A percentile compares a stretch with the other conserved stretches of the same genome.
These are phyloP conservation scores for Spodoptera picta DNA, from an alignment of 2,888 invertebrate species.

Conservation along the genomic window DNA sequence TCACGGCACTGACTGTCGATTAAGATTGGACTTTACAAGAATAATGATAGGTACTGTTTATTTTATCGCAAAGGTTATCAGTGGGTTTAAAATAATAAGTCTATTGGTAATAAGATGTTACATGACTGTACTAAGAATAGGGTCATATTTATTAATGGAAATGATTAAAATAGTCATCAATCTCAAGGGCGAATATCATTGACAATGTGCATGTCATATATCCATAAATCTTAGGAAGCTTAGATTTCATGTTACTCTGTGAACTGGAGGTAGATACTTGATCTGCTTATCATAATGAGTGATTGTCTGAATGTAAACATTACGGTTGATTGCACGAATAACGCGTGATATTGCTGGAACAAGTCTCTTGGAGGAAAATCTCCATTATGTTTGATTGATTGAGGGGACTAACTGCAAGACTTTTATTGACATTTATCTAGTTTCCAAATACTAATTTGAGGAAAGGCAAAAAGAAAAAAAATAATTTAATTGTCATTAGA, in stretches of 20 bases:
- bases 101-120: conserved; percentile 32
- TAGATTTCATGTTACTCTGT: too few species aligned
- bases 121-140: conserved; percentile 47
- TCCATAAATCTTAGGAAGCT: too few species aligned
- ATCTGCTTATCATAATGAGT: too few species aligned
- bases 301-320: conserved; percentile 2
- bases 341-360: conserved; percentile 1
- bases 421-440: too few species aligned
- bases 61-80: conserved; percentile 69
- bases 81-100: conserved; percentile 54
- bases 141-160: conserved; percentile 61
- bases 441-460: too few species aligned
- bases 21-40: conserved; percentile 27
- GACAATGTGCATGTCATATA: background rate
- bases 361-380: too few species aligned
- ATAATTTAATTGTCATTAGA: too few species aligned
- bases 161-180: conserved; percentile 29
- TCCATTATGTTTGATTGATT: too few species aligned
- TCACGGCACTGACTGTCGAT: conserved; percentile 55
- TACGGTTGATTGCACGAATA: background rate
- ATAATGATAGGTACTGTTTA: conserved; percentile 50
- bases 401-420: too few species aligned
- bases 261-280: too few species aligned
- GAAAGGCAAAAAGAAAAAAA: too few species aligned
- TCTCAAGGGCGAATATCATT: background rate